Base-by-base conservation (phyloP, 2,113 vertebrate species). In the Dendrocopos noguchii region DNA sequence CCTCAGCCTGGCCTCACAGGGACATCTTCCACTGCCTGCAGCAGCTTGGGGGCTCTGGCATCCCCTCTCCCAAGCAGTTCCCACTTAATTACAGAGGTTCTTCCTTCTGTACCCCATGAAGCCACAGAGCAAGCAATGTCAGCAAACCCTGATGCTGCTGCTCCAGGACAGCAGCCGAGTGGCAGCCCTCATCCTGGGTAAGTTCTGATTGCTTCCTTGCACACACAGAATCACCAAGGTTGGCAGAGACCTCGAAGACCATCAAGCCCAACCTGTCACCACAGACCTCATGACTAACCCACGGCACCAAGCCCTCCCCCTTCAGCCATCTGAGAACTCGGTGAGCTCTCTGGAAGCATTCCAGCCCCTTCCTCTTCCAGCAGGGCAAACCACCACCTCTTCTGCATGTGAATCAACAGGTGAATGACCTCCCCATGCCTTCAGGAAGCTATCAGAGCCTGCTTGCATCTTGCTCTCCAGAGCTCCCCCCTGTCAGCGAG, bases 271-370 rank as follows among this genome's bases (percentile, higher is more conserved):
- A 36, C 36, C 36, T 36, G 36, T 36, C 36, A 36, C 36, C 36
- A 36, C 36, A 36, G 36, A 36, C 36, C 36, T 36, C 8, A 10
- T 36, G 36, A 36, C 7, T 36, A 36, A 36, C 8, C 36, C 36
- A 36, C 10, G 36, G 36, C 36, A 36, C 36, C 46, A 81, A 91
- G 36, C 91, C 87, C 74, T 95, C 93, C 80, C 78, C n/a, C n/a
- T 82, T 95, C 79, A 74, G 73, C 91, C 83, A 97, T 96, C 83
- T 94, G 75, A 91, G 84, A 95, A 90, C 60, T 52, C 80, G 22
- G 92, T 39, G 77, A 78, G 52, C 60, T 83, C 91, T 91, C 31
- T 89, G 93, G 87, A 97, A 96, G 92, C 42, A 46, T 33, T 95
- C 89, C 96, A 95, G 44, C 57, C 16, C 79, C 60, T 92, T 79